Base-by-base conservation (phyloP, 2,797 vertebrate genomes). In the Manis crassicaudata region DNA sequence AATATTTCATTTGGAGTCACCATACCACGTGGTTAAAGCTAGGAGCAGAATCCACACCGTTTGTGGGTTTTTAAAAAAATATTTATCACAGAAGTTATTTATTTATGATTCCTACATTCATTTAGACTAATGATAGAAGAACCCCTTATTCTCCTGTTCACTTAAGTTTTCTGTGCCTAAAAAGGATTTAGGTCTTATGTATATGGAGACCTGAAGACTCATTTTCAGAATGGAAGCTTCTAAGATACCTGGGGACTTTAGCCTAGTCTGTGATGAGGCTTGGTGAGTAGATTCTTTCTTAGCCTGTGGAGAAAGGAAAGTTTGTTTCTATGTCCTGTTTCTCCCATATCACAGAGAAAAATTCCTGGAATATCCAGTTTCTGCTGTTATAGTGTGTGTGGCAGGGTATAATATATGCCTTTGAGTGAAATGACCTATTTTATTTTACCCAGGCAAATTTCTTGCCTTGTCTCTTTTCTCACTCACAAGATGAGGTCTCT, bases 371-470 rank as follows among this genome's bases (percentile, higher is more conserved):
- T 96, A 60, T 68, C 43, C 90, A 67, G 23, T 62, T 37, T 94
- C 13, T 92, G 32, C 37, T 96, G 25, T 90, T 90, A 37, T 83
- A 88, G 40, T 67, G 12, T 81, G 52, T 91, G 11, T 87, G 77
- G 32, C 83, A 72, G 65, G 52, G 1, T 83, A 65, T 83, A 54
- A n/a, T 77, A 27, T 92, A 0, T 94, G 54, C 29, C 20, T 94
- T 96, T 96, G 40, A 92, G 63, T 90, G 85, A 90, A 97, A 82
- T 94, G 75, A 86, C n/a, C 29, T 90, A 11, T 96, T 93, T 92
- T 90, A 11, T 96, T 93, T 92, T 94, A 27, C 27, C 32, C 81
- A 90, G 81, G 60, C 32, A 95, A 20, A 79, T 94, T 94, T 65
- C 60, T 97, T 88, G 63, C 56, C 27, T 92, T 96, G 96, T 97